Evolutionary conservation across 2,797 vertebrate species (phyloP), one percentile per base, ranked within the genome.

Genomic region (Jordanella pulchra): DNA sequence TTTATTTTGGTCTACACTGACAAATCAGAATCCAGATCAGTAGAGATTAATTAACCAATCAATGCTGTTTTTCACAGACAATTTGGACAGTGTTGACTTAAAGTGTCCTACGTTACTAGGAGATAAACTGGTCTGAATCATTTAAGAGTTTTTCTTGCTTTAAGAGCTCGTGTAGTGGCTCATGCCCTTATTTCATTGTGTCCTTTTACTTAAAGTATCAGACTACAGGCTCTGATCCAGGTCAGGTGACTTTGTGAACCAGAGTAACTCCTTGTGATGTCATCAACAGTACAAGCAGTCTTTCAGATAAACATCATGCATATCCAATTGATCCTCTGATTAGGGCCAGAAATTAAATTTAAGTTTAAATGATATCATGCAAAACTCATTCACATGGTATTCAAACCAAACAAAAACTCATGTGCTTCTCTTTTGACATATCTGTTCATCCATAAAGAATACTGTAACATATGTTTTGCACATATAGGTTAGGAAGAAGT

Each of bases 191-290:
- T 18, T 42, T 65, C 69, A 67, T 60, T 51, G 1, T 71, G 66
- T 61, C 50, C 39, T 61, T 51, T 11, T 68, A 14, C 47, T 69
- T 66, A 14, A 14, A 63, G 60, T 79, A 35, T 73, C 58, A 75
- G 35, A 65, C 61, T 21, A 45, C 27, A 84, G n/a, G 54, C 44
- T 30, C 21, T 55, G 58, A 73, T 72, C 50, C 45, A 65, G 47
- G 65, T 87, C 76, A 77, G 58, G 64, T 76, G 81, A 81, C 63
- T 66, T 44, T 47, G 4, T 79, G 76, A 84, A 65, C 53, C 14
- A 61, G 48, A 80, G 42, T 74, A 50, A 69, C 73, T 63, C 48
- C 32, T 35, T 30, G 30, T 5, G 77, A 71, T 35, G 42, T 71
- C 44, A 71, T 74, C 45, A 48, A 23, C 44, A 67, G 21, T 18